A percentile compares a stretch with the other conserved stretches of the same genome.
Evolutionary conservation across 2,113 vertebrate species (phyloP).

Genomic region (Periophthalmus modestus): DNA sequence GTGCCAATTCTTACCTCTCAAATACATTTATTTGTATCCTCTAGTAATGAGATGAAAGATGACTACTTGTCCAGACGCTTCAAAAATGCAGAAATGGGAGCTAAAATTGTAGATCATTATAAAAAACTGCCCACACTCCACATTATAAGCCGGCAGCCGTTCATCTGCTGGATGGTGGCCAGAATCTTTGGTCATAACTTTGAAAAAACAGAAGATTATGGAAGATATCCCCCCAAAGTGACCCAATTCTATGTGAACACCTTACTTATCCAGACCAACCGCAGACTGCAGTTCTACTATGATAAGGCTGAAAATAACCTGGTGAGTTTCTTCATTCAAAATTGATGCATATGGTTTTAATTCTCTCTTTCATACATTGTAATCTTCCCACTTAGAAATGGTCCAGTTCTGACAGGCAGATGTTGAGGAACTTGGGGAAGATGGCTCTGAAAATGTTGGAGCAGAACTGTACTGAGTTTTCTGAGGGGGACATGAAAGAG

Average conservation of each 20-base stretch:
- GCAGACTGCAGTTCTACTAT: slow-evolving; percentile 66
- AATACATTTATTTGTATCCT: background rate
- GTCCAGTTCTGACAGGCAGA: slow-evolving; percentile 24
- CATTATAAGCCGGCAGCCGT: slow-evolving; percentile 63
- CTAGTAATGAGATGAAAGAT: slow-evolving; percentile 64
- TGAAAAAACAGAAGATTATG: background rate
- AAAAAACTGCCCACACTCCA: slow-evolving; percentile 47
- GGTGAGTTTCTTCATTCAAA: slow-evolving; percentile 27
- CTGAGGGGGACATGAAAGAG: slow-evolving; percentile 48
- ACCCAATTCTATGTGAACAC: slow-evolving; percentile 65
- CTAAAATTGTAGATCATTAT: slow-evolving; percentile 44
- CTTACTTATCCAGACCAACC: slow-evolving; percentile 67
- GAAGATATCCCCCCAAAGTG: slow-evolving; percentile 41
- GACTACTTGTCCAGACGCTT: slow-evolving; percentile 65
- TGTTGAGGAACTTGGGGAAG: slow-evolving; percentile 55
- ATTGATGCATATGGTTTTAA: background rate
- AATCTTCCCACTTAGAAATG: slow-evolving; percentile 47
- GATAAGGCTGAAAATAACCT: slow-evolving; percentile 1
- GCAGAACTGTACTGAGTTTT: slow-evolving; percentile 49
- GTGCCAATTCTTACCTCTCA: background rate
- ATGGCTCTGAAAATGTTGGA: slow-evolving; percentile 66
- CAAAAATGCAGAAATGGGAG: background rate
- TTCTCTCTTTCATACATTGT: background rate
- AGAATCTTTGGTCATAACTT: slow-evolving; percentile 49
- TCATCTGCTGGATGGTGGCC: slow-evolving; percentile 73